Percentiles rank a stretch among this genome's conserved stretches.
These are phyloP conservation scores for Cosmopolites sordidus DNA, from an alignment of 2,888 invertebrate genomes.

Conservation along the genomic window DNA sequence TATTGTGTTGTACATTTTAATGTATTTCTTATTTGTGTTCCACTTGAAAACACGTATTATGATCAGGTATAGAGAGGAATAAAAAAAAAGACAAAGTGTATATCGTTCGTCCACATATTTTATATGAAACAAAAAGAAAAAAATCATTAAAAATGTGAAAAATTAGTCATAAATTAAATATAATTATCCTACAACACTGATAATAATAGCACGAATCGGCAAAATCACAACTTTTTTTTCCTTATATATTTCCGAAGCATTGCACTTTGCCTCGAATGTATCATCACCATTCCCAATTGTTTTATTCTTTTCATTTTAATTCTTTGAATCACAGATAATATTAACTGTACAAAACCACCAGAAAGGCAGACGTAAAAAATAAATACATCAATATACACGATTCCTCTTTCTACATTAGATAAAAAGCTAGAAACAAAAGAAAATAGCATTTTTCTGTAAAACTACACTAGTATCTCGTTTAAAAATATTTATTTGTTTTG, in stretches of 20 bases:
- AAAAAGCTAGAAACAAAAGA: slow-evolving; percentile 22
- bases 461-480: slow-evolving; percentile 9
- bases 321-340: slow-evolving; percentile 47
- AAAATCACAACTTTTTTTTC: slow-evolving; percentile 46
- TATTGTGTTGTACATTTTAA: no score
- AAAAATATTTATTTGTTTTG: slow-evolving; percentile 22
- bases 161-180: slow-evolving; percentile 45
- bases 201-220: slow-evolving; percentile 45
- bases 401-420: slow-evolving; percentile 9
- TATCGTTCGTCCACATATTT: slow-evolving; percentile 44
- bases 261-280: slow-evolving; percentile 46
- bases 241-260: slow-evolving; percentile 39
- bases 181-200: slow-evolving; percentile 44
- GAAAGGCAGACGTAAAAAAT: slow-evolving; percentile 26
- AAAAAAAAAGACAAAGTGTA: slow-evolving; percentile 18
- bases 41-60: no score
- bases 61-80: background rate
- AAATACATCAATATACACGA: slow-evolving; percentile 24
- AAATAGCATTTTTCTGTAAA: slow-evolving; percentile 4
- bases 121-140: slow-evolving; percentile 37
- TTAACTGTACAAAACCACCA: slow-evolving; percentile 38
- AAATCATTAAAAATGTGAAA: slow-evolving; percentile 46
- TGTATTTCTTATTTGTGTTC: no score
- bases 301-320: slow-evolving; percentile 32
- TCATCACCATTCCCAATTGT: no score